These are phyloP conservation scores for Brachionus koreanus DNA, from an alignment of 1,140 invertebrate genomes.

Conservation along the genomic window DNA sequence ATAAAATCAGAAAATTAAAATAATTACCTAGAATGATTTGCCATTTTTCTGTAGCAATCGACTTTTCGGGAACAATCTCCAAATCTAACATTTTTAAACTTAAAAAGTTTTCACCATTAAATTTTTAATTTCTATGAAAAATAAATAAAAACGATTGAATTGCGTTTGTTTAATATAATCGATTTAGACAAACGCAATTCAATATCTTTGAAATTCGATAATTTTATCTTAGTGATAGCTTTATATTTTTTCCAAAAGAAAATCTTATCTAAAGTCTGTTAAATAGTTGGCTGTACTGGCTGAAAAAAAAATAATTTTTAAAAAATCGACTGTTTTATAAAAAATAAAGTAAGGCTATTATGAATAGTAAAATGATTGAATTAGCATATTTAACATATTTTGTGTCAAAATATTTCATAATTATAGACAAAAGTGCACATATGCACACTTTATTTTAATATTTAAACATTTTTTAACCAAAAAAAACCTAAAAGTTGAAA, in stretches of 20 bases:
- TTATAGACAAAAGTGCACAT: background rate
- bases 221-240: background rate
- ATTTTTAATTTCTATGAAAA: background rate
- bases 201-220: background rate
- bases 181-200: background rate
- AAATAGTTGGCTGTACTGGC: background rate
- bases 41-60: slow-evolving; percentile 29
- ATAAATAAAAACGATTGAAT: background rate
- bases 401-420: slow-evolving; percentile 10
- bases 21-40: slow-evolving; percentile 33
- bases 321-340: background rate
- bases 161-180: background rate
- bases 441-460: background rate
- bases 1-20: background rate
- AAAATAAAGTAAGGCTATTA: background rate
- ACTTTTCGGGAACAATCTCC: slow-evolving; percentile 29
- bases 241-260: background rate
- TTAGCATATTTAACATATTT: slow-evolving; percentile 26
- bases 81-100: slow-evolving; percentile 31
- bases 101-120: background rate
- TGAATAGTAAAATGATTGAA: slow-evolving; percentile 19
- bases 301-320: background rate
- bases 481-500: slow-evolving; percentile 2
- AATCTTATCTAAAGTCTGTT: background rate
- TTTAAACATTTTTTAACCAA: slow-evolving; percentile 6